These are phyloP conservation scores for Geococcyx californianus DNA, from an alignment of 2,113 vertebrate species.

Conservation along the genomic window DNA sequence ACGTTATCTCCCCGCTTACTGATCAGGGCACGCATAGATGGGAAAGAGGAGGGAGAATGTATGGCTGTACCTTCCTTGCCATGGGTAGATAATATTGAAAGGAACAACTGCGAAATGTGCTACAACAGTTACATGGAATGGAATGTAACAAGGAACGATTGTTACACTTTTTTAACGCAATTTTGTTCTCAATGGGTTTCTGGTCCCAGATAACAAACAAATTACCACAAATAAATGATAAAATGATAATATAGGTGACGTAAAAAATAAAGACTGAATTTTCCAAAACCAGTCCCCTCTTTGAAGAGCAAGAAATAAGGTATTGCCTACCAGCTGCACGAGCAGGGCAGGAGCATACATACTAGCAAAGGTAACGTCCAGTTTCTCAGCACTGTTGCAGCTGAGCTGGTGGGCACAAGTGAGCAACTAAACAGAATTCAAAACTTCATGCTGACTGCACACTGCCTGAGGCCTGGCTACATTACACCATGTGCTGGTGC, in stretches of 20 bases:
- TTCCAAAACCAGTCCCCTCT: background rate
- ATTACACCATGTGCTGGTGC: background rate
- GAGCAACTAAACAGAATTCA: background rate
- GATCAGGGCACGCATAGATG: background rate
- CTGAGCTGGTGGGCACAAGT: background rate
- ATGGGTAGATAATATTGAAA: background rate
- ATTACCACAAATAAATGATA: background rate
- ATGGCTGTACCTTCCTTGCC: background rate
- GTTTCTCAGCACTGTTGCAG: background rate
- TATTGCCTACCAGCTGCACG: background rate
- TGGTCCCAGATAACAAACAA: background rate
- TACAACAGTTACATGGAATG: background rate
- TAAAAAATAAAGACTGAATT: background rate
- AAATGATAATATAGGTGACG: background rate
- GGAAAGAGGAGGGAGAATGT: background rate
- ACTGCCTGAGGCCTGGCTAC: background rate
- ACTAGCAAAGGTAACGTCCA: background rate
- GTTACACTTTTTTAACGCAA: background rate
- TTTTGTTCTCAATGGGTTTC: background rate
- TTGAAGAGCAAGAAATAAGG: background rate
- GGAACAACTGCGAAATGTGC: background rate
- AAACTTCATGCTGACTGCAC: background rate
- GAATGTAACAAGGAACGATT: fast-evolving
- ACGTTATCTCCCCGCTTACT: background rate
- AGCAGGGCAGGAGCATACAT: background rate